Evolutionary conservation across 1,140 invertebrate genomes (phyloP), one percentile per base, ranked within the genome.

Genomic region (Chelonus insularis): DNA sequence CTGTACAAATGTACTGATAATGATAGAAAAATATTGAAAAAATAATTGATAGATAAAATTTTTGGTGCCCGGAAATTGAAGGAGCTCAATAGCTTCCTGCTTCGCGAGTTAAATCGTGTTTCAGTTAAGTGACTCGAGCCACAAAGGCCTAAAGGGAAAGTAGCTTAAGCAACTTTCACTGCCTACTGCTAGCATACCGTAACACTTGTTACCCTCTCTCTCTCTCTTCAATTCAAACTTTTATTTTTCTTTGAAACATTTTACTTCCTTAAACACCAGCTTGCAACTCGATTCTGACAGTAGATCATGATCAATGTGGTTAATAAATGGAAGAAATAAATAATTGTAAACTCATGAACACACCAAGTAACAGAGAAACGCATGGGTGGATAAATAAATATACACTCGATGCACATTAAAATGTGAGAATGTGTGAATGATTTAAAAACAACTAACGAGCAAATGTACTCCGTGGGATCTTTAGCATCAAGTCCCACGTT

Each of bases 91-190:
- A 52, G 20, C 52, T 55, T 55, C 52, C 52, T 55, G 52, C 34
- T 55, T 55, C n/a, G 47, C 7, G 32, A 12, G 52, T 12, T 39
- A 55, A 34, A 39, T 55, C 34, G 29, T 55, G 25, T 55, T 55
- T 55, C 14, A 55, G 52, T 55, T 23, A 48, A 23, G 14, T 37
- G 52, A 55, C 34, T 39, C 34, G 14, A 12, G 34, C 32, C 52
- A 55, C 52, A 29, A 39, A 55, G 52, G 69, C 68, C 67, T 65
- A 66, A 70, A 72, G 78, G 75, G 78, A 80, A 80, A 80, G 78
- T 80, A 70, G 76, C 71, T 70, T 62, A 67, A 70, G 69, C 75
- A 79, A 76, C 78, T 80, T 80, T 80, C 77, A 79, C 77, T 78
- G 64, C 68, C 66, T 55, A 55, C 52, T 39, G 34, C 36, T 16